These are phyloP conservation scores for Melieria omissa DNA, from an alignment of 2,888 invertebrate genomes.

Conservation along the genomic window DNA sequence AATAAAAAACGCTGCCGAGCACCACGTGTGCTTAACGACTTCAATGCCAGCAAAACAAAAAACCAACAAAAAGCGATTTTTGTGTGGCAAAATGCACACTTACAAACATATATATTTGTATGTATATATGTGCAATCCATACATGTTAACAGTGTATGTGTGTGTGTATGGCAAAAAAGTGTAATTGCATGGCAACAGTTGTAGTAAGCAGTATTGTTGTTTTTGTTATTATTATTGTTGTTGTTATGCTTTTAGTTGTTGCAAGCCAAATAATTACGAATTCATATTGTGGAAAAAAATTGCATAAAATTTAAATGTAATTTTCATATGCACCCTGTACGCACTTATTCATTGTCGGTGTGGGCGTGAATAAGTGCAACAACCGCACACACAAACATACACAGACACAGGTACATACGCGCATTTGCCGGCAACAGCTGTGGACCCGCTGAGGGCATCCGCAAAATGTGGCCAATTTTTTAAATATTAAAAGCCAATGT, in stretches of 20 bases:
- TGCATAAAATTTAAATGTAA: slow-evolving; percentile 26
- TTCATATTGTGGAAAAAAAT: slow-evolving; percentile 32
- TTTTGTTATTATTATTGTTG: slow-evolving; percentile 7
- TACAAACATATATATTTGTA: neutral
- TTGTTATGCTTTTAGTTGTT: slow-evolving; percentile 1
- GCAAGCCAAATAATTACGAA: slow-evolving; percentile 37
- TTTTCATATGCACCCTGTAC: slow-evolving; percentile 19
- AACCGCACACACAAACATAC: neutral
- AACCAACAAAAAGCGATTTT: slow-evolving; percentile 15
- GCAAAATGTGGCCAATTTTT: slow-evolving; percentile 41
- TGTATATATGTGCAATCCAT: too few relatives aligned
- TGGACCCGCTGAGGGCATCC: slow-evolving; percentile 26
- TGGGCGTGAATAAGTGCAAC: slow-evolving; percentile 8
- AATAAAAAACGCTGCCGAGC: neutral
- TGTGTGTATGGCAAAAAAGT: too few relatives aligned
- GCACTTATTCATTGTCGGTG: neutral
- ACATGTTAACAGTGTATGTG: too few relatives aligned
- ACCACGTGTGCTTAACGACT: slow-evolving; percentile 37
- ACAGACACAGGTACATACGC: neutral
- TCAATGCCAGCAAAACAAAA: slow-evolving; percentile 19
- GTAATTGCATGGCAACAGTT: neutral
- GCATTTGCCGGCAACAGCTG: slow-evolving; percentile 15
- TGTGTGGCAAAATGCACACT: slow-evolving; percentile 7
- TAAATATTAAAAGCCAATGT: slow-evolving; percentile 28
- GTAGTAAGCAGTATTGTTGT: neutral